Conservation (phyloP, 1,140 invertebrate genomes). For the Listronotus oregonensis region DNA sequence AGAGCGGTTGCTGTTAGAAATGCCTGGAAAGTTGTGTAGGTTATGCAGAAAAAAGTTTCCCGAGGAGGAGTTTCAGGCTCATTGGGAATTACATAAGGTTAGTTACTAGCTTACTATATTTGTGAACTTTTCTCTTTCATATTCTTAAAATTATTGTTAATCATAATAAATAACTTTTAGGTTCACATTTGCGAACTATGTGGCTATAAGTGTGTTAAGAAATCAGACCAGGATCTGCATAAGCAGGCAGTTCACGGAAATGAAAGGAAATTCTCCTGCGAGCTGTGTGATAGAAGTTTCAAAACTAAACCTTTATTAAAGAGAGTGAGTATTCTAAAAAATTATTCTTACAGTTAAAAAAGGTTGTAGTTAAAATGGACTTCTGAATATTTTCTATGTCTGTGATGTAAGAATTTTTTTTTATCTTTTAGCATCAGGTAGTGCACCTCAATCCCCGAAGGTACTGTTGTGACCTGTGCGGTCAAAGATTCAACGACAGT, state of each 20-base stretch:
- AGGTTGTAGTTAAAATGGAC: too few species aligned
- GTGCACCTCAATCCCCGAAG: slow-evolving; percentile 54
- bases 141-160: neutral
- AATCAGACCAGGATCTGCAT: slow-evolving; percentile 44
- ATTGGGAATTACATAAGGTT: slow-evolving; percentile 13
- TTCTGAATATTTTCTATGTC: neutral
- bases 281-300: slow-evolving; percentile 19
- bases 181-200: slow-evolving; percentile 41
- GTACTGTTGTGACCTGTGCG: slow-evolving; percentile 46
- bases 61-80: slow-evolving; percentile 18
- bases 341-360: too few species aligned
- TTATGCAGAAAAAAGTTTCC: slow-evolving; percentile 14
- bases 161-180: slow-evolving; percentile 1
- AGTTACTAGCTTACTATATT: neutral
- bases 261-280: slow-evolving; percentile 53
- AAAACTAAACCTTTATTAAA: slow-evolving; percentile 26
- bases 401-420: slow-evolving; percentile 53
- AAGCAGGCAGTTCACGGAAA: slow-evolving; percentile 54
- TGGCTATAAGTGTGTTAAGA: slow-evolving; percentile 38
- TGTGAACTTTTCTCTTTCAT: neutral
- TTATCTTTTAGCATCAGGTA: slow-evolving; percentile 52
- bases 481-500: slow-evolving; percentile 43
- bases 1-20: slow-evolving; percentile 4
- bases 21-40: slow-evolving; percentile 23
- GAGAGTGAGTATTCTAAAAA: slow-evolving; percentile 7